These are phyloP conservation scores for Tenodera sinensis DNA, from an alignment of 2,888 invertebrate genomes.

Conservation along the genomic window DNA sequence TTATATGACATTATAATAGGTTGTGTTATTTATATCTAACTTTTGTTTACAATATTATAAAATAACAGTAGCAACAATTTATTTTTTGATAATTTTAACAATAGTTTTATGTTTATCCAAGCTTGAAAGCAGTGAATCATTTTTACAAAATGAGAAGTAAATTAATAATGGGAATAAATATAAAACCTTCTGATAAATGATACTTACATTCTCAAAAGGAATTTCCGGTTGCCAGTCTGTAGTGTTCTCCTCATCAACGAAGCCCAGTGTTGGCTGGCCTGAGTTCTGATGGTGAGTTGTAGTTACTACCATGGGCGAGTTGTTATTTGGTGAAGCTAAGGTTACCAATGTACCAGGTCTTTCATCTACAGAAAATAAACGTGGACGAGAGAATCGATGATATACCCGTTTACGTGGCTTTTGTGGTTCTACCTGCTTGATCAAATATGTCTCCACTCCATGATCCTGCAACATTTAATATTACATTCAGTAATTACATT, in stretches of 20 bases:
- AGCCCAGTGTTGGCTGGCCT: conserved; percentile 46
- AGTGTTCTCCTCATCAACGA: conserved; percentile 72
- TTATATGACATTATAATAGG: neutral
- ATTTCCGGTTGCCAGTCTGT: conserved; percentile 89
- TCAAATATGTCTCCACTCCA: conserved; percentile 82
- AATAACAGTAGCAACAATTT: neutral
- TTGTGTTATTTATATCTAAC: neutral
- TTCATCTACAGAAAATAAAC: conserved; percentile 44
- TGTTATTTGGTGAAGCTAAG: conserved; percentile 35
- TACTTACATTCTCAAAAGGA: conserved; percentile 80
- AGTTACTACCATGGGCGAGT: conserved; percentile 37
- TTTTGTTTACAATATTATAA: neutral
- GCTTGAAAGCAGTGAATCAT: too few species aligned
- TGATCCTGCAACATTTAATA: conserved; percentile 54
- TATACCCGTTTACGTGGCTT: conserved; percentile 38
- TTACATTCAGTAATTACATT: neutral
- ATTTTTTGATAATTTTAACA: too few species aligned
- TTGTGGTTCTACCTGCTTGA: conserved; percentile 76
- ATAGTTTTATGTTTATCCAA: too few species aligned
- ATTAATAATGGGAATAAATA: neutral
- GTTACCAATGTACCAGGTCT: conserved; percentile 39
- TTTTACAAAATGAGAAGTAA: neutral
- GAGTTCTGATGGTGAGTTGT: conserved; percentile 12
- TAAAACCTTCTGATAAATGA: neutral
- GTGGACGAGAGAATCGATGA: conserved; percentile 36